These are phyloP conservation scores for Odontesthes bonariensis DNA, from an alignment of 2,113 vertebrate species.

Conservation along the genomic window DNA sequence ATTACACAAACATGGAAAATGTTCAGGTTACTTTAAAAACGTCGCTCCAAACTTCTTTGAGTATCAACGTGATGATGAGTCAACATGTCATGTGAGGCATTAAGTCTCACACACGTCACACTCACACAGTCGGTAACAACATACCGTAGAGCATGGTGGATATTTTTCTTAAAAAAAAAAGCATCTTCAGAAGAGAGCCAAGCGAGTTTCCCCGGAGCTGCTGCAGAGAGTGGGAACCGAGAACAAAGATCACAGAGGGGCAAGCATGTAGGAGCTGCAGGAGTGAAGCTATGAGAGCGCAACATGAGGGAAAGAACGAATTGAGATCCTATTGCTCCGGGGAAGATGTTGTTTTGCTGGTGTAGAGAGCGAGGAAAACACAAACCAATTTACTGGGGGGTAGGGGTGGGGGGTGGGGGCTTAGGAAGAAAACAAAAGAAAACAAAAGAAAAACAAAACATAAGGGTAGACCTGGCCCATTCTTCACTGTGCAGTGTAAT, in stretches of 20 bases:
- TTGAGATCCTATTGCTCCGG: slow-evolving; percentile 72
- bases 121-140: not conserved
- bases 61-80: not conserved
- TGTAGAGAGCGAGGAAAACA: slow-evolving; percentile 73
- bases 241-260: slow-evolving; percentile 60
- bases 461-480: slow-evolving; percentile 67
- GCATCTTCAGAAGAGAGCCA: slow-evolving; percentile 34
- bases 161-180: slow-evolving; percentile 20
- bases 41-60: not conserved
- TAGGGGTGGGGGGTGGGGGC: slow-evolving; percentile 32
- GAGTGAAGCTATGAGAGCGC: slow-evolving; percentile 45
- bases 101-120: slow-evolving; percentile 16
- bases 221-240: slow-evolving; percentile 26
- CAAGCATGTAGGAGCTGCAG: slow-evolving; percentile 49
- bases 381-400: slow-evolving; percentile 79
- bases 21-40: not conserved
- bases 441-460: slow-evolving; percentile 42
- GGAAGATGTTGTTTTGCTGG: slow-evolving; percentile 74
- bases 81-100: not conserved
- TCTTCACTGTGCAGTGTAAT: slow-evolving; percentile 80
- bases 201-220: slow-evolving; percentile 33
- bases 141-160: not conserved
- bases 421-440: slow-evolving; percentile 58
- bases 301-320: slow-evolving; percentile 58
- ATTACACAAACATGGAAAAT: slow-evolving; percentile 27